Conservation (phyloP, 2,797 vertebrate genomes). For the Clarias fuscus region DNA sequence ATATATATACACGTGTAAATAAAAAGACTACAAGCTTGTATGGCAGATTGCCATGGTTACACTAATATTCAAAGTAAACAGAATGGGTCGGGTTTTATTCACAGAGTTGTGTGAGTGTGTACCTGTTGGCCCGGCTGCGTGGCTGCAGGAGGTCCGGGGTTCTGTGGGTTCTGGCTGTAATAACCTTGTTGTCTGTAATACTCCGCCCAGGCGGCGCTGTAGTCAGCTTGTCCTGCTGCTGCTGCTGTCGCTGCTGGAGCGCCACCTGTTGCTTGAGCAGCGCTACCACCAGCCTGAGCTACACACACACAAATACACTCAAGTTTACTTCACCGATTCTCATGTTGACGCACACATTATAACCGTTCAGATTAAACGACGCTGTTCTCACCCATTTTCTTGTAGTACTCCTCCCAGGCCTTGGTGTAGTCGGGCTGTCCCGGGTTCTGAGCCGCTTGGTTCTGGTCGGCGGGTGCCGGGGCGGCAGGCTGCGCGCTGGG, state of each 20-base stretch:
- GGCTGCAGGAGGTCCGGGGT: conserved; percentile 68
- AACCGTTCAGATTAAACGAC: too few relatives aligned
- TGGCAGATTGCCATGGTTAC: conserved; percentile 1
- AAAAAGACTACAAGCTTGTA: too few relatives aligned
- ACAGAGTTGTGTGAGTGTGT: neutral
- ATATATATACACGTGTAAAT: neutral
- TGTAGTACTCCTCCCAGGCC: conserved; percentile 94
- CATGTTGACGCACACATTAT: neutral
- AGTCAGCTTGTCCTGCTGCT: conserved; percentile 83
- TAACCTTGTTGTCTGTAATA: conserved; percentile 90
- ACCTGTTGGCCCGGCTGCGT: conserved; percentile 77
- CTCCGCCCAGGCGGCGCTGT: conserved; percentile 93
- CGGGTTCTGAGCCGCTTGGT: conserved; percentile 72
- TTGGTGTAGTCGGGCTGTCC: conserved; percentile 91
- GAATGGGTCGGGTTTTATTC: too few relatives aligned
- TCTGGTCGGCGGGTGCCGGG: conserved; percentile 77
- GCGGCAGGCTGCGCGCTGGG: conserved; percentile 77
- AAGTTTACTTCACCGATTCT: neutral
- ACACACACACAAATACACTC: conserved; percentile 49
- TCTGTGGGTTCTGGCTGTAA: conserved; percentile 74
- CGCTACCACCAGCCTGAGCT: conserved; percentile 69
- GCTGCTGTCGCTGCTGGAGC: conserved; percentile 60
- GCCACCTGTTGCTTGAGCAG: conserved; percentile 54
- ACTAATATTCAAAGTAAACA: neutral
- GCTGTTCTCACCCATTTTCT: conserved; percentile 81